Evolutionary conservation across 2,888 invertebrate genomes (phyloP).

Genomic region (Coenonympha arcania): DNA sequence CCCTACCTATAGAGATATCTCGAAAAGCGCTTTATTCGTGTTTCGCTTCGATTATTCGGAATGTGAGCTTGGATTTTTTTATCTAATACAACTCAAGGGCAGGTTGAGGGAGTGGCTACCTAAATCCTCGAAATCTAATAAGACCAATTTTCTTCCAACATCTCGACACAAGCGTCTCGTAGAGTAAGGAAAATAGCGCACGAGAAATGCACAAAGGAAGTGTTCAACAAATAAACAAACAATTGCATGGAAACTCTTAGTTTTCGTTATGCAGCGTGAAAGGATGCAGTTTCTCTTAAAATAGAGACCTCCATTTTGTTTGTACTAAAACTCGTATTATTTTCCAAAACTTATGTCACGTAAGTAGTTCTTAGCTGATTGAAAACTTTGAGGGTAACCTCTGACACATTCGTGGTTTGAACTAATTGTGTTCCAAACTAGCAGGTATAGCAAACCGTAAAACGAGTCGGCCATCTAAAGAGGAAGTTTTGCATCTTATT

Average conservation of each 20-base stretch:
- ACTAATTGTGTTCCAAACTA: too few relatives aligned
- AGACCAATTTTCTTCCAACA: not conserved
- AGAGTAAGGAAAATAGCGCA: not conserved
- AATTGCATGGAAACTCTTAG: not conserved
- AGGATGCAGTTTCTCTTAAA: not conserved
- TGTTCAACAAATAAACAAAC: not conserved
- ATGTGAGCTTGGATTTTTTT: too few relatives aligned
- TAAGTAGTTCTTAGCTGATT: too few relatives aligned
- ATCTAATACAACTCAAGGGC: too few relatives aligned
- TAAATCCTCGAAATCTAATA: not conserved
- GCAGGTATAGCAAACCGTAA: too few relatives aligned
- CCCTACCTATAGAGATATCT: too few relatives aligned
- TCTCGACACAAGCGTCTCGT: not conserved
- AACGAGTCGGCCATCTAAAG: not conserved
- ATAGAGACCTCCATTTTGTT: not conserved
- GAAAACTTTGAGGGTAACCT: too few relatives aligned
- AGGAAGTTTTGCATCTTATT: not conserved
- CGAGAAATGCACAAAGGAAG: not conserved
- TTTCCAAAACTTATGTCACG: too few relatives aligned
- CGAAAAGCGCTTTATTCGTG: too few relatives aligned
- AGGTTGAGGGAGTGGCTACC: too few relatives aligned
- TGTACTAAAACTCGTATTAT: not conserved
- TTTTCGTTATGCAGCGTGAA: not conserved
- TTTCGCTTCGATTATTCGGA: too few relatives aligned
- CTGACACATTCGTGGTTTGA: too few relatives aligned